phyloP scores from a whole-genome alignment of 2,888 invertebrate genomes.

The Eulithis testata region DNA sequence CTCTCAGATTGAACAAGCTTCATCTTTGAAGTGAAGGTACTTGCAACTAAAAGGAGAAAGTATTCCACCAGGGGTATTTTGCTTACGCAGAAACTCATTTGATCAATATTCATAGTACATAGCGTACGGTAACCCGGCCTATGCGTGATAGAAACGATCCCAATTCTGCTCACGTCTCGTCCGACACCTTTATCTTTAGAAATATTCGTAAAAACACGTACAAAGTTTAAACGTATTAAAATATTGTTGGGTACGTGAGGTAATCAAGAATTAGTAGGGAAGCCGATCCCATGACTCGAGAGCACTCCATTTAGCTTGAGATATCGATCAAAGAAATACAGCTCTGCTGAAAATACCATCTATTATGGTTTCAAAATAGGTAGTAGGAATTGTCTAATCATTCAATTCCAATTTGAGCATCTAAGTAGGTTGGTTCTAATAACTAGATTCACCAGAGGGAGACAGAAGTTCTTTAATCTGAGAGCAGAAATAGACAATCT shows the following conservation, averaged over 20 bases:
- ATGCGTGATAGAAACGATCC: conserved; percentile 27
- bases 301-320: conserved; percentile 1
- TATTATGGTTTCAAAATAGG: too few relatives aligned
- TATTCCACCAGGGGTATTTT: background rate
- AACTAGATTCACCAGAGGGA: too few relatives aligned
- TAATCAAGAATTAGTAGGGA: conserved; percentile 21
- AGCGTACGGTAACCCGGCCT: background rate
- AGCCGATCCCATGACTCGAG: conserved; percentile 1
- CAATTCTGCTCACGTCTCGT: conserved; percentile 52
- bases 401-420: too few relatives aligned
- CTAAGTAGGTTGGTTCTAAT: too few relatives aligned
- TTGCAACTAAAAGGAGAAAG: background rate
- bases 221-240: conserved; percentile 27
- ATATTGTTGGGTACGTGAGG: conserved; percentile 29
- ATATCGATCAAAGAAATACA: background rate
- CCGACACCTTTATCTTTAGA: conserved; percentile 54
- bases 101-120: conserved; percentile 18
- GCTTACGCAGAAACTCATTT: background rate
- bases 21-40: too few relatives aligned
- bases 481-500: background rate
- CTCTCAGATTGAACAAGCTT: too few relatives aligned
- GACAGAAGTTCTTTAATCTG: background rate
- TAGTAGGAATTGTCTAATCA: too few relatives aligned
- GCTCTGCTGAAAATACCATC: background rate
- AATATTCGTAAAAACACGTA: conserved; percentile 46